Base-by-base conservation (phyloP, 2,888 invertebrate species). In the Drosophila austrosaltans region DNA sequence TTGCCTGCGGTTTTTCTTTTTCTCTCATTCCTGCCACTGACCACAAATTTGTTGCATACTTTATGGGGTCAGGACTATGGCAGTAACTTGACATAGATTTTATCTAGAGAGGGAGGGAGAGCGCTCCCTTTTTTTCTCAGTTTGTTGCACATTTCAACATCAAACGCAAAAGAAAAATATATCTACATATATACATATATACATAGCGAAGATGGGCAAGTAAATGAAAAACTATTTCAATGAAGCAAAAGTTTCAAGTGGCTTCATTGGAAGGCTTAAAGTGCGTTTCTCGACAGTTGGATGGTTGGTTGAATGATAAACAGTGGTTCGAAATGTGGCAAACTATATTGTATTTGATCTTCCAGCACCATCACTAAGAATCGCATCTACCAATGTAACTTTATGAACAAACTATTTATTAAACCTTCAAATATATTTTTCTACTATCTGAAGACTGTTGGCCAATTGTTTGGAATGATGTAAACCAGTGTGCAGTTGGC, bases 151-250 rank as follows among this genome's bases (percentile, higher is more conserved):
- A 77, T 81, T 86, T 76, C 63, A 60, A 69, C 66, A 59, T 58
- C 73, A 40, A 56, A 67, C 57, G 64, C 69, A 73, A 54, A 76
- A 70, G 70, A 59, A 40, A 58, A 53, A 36, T 30, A 30, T 30
- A 54, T 32, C 10, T 2, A 53, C 22, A 22, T 25, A 8, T 36
- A 32, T 32, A 32, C 5, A 32, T 32, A 5, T 32, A 6, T 32
- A 5, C 6, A 32, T 32, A 64, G 59, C 53, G 10, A 10, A 48
- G 48, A 48, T 10, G 48, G 61, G 58, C 53, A 63, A 86, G 76
- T 82, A 75, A 82, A 85, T 76, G 69, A 72, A 72, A 89, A 87
- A 89, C 78, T 79, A 87, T 89, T 86, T 82, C 85, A 87, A 89
- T 82, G 73, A 78, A 87, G 71, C 71, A 71, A 75, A 77, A 75